phyloP scores from a whole-genome alignment of 2,113 vertebrate genomes.

The Acanthisitta chloris region DNA sequence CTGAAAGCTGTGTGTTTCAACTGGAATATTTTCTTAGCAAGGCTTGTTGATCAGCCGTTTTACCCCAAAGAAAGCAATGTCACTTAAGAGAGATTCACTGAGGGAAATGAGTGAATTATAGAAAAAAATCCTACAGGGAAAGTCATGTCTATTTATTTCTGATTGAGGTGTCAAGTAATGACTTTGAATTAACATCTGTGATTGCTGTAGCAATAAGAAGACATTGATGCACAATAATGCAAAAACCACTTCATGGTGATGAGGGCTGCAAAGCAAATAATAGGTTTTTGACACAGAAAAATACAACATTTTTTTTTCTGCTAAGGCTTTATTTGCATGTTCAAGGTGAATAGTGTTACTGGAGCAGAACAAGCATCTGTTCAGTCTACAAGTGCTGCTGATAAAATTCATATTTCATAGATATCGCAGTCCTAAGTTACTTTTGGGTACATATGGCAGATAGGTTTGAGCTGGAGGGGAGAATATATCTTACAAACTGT shows the following conservation, averaged over 20 bases:
- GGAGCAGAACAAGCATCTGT: neutral
- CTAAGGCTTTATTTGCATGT: neutral
- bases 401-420: neutral
- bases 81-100: neutral
- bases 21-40: neutral
- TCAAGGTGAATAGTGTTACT: neutral
- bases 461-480: neutral
- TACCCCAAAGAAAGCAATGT: neutral
- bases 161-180: neutral
- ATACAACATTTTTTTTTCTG: neutral
- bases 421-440: neutral
- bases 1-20: neutral
- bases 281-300: neutral
- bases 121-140: slow-evolving; percentile 9
- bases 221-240: neutral
- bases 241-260: neutral
- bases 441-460: neutral
- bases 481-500: neutral
- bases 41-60: neutral
- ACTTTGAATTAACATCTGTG: slow-evolving; percentile 27
- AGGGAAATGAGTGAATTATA: neutral
- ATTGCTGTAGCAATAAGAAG: neutral
- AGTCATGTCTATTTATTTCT: slow-evolving; percentile 11
- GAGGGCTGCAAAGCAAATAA: slow-evolving; percentile 2
- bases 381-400: neutral